Evolutionary conservation across 2,888 invertebrate species (phyloP).

Genomic region (Rotaria magnacalcarata): DNA sequence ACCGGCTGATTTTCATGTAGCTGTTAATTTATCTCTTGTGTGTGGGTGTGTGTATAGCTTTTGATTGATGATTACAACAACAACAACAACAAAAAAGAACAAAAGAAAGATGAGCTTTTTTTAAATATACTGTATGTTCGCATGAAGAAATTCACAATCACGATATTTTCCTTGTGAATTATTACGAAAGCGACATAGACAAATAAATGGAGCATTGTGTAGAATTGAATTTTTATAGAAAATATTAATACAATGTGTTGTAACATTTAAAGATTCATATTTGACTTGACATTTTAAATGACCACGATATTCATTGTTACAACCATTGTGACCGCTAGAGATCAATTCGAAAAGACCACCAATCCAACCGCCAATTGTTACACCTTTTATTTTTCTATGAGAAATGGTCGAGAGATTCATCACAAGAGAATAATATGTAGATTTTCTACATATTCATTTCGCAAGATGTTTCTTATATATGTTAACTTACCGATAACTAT

Average conservation of each 20-base stretch:
- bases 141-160: background rate
- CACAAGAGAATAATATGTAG: background rate
- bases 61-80: background rate
- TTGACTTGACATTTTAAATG: background rate
- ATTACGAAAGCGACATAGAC: slow-evolving; percentile 7
- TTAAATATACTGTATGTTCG: background rate
- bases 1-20: background rate
- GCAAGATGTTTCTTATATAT: background rate
- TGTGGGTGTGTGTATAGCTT: background rate
- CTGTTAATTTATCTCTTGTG: background rate
- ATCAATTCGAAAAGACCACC: background rate
- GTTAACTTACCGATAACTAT: background rate
- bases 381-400: background rate
- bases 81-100: background rate
- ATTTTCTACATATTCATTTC: too few species aligned
- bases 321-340: background rate
- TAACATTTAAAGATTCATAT: background rate
- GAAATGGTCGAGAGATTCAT: background rate
- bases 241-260: background rate
- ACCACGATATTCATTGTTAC: background rate
- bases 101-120: background rate
- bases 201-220: background rate
- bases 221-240: background rate
- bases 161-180: background rate
- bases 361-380: background rate